Evolutionary conservation across 2,113 vertebrate species (phyloP).

Genomic region (Neodon shergylaensis): DNA sequence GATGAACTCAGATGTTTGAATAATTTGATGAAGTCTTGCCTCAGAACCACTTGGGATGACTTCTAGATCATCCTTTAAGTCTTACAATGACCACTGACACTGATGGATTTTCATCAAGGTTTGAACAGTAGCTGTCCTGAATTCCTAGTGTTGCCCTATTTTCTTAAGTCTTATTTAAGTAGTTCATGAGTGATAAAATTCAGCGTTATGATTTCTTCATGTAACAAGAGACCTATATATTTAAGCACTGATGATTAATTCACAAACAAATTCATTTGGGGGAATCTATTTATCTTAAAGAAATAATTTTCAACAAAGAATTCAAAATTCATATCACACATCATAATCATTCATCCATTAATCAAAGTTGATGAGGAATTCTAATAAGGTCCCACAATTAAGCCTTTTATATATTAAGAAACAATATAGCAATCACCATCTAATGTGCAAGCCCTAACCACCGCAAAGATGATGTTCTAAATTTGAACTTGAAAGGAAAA

Average conservation of each 20-base stretch:
- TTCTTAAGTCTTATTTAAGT: conserved; percentile 15
- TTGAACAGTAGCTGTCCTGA: neutral
- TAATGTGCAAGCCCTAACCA: conserved; percentile 70
- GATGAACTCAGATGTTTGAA: conserved; percentile 12
- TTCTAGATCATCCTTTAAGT: conserved; percentile 7
- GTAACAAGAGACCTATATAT: conserved; percentile 5
- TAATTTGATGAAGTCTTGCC: conserved; percentile 30
- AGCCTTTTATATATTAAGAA: conserved; percentile 79
- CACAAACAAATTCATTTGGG: conserved; percentile 50
- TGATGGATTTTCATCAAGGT: neutral
- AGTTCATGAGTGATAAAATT: neutral
- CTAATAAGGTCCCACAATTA: conserved; percentile 75
- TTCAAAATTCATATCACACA: conserved; percentile 72
- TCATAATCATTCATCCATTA: conserved; percentile 73
- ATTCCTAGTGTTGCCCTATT: neutral
- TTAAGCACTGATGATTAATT: conserved; percentile 10
- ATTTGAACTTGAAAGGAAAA: conserved; percentile 83
- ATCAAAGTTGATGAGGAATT: conserved; percentile 78
- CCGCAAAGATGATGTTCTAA: conserved; percentile 77
- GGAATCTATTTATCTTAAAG: conserved; percentile 46
- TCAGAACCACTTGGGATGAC: neutral
- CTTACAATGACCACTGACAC: neutral
- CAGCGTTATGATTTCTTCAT: conserved; percentile 23
- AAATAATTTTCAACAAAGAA: conserved; percentile 54
- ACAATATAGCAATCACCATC: conserved; percentile 76